These are phyloP conservation scores for Amphiduros pacificus DNA, from an alignment of 2,888 invertebrate species.

Conservation along the genomic window DNA sequence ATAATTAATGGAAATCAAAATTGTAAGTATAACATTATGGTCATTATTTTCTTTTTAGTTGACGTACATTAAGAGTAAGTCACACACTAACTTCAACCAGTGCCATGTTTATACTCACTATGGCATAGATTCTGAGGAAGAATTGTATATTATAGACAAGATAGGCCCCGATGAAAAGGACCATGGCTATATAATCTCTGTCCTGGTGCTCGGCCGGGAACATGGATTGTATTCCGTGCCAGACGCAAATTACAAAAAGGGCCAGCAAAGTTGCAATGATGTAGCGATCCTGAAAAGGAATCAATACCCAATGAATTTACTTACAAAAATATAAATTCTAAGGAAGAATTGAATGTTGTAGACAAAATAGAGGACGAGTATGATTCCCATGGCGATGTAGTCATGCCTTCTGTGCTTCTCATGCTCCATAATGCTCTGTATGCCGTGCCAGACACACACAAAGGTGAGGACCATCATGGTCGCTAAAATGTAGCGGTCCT, in stretches of 20 bases:
- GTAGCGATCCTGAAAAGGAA: slow-evolving; percentile 33
- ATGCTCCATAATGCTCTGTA: slow-evolving; percentile 44
- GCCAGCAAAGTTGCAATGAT: slow-evolving; percentile 54
- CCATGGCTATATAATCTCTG: slow-evolving; percentile 17
- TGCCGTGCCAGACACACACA: slow-evolving; percentile 56
- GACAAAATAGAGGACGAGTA: slow-evolving; percentile 3
- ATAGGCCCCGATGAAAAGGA: slow-evolving; percentile 3
- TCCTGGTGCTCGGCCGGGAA: slow-evolving; percentile 21
- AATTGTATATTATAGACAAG: slow-evolving; percentile 16
- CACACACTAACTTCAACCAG: too few relatives aligned
- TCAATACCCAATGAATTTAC: too few relatives aligned
- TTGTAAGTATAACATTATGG: too few relatives aligned
- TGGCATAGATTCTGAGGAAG: slow-evolving; percentile 5
- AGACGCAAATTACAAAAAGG: slow-evolving; percentile 51
- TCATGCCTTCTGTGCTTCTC: slow-evolving; percentile 3
- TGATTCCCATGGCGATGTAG: slow-evolving; percentile 14
- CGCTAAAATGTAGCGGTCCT: slow-evolving; percentile 45
- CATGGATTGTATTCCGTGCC: slow-evolving; percentile 54
- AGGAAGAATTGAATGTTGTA: slow-evolving; percentile 18
- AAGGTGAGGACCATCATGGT: slow-evolving; percentile 54
- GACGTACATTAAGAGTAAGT: background rate
- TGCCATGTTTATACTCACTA: slow-evolving; percentile 4
- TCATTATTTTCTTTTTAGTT: background rate
- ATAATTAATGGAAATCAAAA: too few relatives aligned
- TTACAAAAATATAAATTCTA: slow-evolving; percentile 9